A percentile compares a stretch with the other conserved stretches of the same genome.
Evolutionary conservation across 2,888 invertebrate genomes (phyloP).

Genomic region (Cerastis rubricosa): DNA sequence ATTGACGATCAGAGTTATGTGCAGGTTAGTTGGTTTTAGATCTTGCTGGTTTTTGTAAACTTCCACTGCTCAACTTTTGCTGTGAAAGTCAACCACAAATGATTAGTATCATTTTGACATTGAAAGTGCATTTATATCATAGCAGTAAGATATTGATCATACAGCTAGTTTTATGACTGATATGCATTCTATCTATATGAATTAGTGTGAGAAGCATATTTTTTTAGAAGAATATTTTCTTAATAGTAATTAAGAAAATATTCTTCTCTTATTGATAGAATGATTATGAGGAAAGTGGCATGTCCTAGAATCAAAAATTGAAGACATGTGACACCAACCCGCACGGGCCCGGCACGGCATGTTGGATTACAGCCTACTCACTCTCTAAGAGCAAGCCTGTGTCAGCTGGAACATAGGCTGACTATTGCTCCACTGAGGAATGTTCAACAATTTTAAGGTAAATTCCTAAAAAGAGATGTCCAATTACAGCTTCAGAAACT

Average conservation of each 20-base stretch:
- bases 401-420: neutral
- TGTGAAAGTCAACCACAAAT: neutral
- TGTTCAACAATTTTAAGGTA: neutral
- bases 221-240: neutral
- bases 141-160: neutral
- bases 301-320: neutral
- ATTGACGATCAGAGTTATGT: constrained; percentile 98
- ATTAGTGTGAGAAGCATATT: neutral
- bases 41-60: neutral
- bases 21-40: constrained; percentile 88
- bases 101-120: neutral
- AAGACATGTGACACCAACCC: neutral
- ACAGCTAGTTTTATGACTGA: neutral
- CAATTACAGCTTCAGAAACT: neutral
- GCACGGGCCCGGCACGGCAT: neutral
- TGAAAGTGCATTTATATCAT: neutral
- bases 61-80: neutral
- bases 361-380: neutral
- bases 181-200: neutral
- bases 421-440: neutral
- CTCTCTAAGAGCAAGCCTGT: neutral
- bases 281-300: neutral
- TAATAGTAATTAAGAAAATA: neutral
- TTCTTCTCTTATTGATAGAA: neutral
- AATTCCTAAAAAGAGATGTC: neutral